Base-by-base conservation (phyloP, 2,888 invertebrate species). In the Latrodectus elegans region DNA sequence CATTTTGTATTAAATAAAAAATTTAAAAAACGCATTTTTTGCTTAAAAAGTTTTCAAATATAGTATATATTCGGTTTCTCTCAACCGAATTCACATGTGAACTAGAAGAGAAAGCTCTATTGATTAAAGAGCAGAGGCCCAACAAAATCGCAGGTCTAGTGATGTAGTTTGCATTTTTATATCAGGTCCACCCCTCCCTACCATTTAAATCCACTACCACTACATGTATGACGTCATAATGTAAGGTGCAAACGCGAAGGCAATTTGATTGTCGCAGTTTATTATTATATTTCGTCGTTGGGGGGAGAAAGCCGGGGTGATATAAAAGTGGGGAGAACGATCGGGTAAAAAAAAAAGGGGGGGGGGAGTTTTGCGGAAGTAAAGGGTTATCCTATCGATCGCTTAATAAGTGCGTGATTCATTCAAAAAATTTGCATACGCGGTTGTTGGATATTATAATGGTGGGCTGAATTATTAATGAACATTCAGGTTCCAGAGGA, bases 331-430 rank as follows among this genome's bases (percentile, higher is more conserved):
- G 11, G 60, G 65, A 49, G 76, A 65, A 49, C 60, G 74, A 55
- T 55, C 38, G 60, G 55, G 51, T 75, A 82, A 49, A 70, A 60
- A 49, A 70, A 72, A n/a, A n/a, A n/a, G n/a, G n/a, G n/a, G n/a
- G 78, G 84, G 38, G 77, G 82, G 65, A 65, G 78, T 67, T 78
- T 84, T 84, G 78, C 81, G 78, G 81, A 82, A 87, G 76, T 80
- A 81, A 87, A 87, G 86, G 86, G 86, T 87, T 87, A 87, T 87
- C 86, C 64, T 87, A 87, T 87, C 86, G 86, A 87, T 87, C 86
- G 86, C 51, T 87, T 87, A 87, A 87, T 87, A 87, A 80, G 81
- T 76, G 86, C 70, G 81, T 87, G 86, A 87, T 81, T 87, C 86
- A 87, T 87, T 76, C 86, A 87, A 85, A 85, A 87, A 87, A 77